phyloP scores from a whole-genome alignment of 2,888 invertebrate genomes.

The Noctua comes region DNA sequence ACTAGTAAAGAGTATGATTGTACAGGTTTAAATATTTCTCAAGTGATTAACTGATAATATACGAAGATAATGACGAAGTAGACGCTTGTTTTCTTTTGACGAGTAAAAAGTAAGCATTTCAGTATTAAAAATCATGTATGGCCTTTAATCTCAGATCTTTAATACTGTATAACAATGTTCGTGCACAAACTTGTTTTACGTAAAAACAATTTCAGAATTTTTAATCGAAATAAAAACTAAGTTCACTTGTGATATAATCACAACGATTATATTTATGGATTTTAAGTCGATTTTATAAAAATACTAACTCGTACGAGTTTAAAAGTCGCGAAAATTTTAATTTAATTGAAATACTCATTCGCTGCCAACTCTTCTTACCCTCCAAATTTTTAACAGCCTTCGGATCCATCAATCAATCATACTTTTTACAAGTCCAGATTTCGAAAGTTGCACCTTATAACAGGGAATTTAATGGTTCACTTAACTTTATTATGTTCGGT shows the following conservation, averaged over 20 bases:
- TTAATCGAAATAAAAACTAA: not conserved
- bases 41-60: not conserved
- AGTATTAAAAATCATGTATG: constrained; percentile 12
- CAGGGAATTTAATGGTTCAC: constrained; percentile 10
- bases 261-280: not conserved
- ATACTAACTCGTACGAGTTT: not conserved
- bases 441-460: constrained; percentile 6
- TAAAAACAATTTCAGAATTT: not conserved
- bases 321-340: constrained; percentile 17
- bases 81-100: not conserved
- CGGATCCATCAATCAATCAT: constrained; percentile 5
- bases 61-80: not conserved
- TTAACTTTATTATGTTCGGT: constrained; percentile 12
- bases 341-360: not conserved
- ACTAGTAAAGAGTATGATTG: constrained; percentile 16
- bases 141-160: constrained; percentile 25
- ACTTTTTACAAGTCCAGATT: constrained; percentile 19
- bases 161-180: constrained; percentile 15
- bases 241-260: not conserved
- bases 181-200: not conserved
- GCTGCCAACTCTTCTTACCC: not conserved
- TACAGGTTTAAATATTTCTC: constrained; percentile 8
- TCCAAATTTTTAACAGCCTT: not conserved
- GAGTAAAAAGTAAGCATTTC: not conserved
- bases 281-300: not conserved